Evolutionary conservation across 2,888 invertebrate species (phyloP).

Genomic region (Agriopis aurantiaria): DNA sequence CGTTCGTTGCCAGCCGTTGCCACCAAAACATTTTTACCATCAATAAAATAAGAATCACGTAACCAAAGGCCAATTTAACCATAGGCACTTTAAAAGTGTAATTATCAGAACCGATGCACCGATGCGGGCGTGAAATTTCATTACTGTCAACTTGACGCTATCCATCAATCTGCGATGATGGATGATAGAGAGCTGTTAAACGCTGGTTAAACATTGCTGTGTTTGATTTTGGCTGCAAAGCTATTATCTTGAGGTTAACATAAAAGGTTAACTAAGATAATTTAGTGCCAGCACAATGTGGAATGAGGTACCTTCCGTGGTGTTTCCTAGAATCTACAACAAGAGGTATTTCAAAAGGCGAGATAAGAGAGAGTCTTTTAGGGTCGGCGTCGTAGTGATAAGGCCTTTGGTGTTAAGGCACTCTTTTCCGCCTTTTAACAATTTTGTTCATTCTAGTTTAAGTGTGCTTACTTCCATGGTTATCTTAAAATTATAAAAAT

Average conservation of each 20-base stretch:
- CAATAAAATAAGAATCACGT: constrained; percentile 30
- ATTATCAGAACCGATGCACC: constrained; percentile 61
- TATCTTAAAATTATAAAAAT: too few relatives aligned
- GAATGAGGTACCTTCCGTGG: too few relatives aligned
- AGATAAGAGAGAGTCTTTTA: neutral
- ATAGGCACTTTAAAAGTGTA: constrained; percentile 30
- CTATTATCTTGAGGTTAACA: constrained; percentile 29
- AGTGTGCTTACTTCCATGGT: too few relatives aligned
- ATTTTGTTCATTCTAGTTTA: too few relatives aligned
- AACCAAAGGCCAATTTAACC: constrained; percentile 23
- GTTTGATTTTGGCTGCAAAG: constrained; percentile 50
- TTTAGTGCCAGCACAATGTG: too few relatives aligned
- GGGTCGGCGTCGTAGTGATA: too few relatives aligned
- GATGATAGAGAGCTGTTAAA: constrained; percentile 71
- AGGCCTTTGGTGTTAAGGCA: too few relatives aligned
- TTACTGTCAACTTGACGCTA: constrained; percentile 71
- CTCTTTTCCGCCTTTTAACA: too few relatives aligned
- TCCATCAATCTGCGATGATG: constrained; percentile 74
- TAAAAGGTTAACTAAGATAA: neutral
- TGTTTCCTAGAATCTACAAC: too few relatives aligned
- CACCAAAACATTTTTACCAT: neutral
- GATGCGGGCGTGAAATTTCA: constrained; percentile 79
- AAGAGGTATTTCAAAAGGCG: neutral
- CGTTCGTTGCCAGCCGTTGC: too few relatives aligned
- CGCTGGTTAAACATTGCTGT: constrained; percentile 62